Evolutionary conservation across 2,888 invertebrate species (phyloP).

Genomic region (Morpho achilles): DNA sequence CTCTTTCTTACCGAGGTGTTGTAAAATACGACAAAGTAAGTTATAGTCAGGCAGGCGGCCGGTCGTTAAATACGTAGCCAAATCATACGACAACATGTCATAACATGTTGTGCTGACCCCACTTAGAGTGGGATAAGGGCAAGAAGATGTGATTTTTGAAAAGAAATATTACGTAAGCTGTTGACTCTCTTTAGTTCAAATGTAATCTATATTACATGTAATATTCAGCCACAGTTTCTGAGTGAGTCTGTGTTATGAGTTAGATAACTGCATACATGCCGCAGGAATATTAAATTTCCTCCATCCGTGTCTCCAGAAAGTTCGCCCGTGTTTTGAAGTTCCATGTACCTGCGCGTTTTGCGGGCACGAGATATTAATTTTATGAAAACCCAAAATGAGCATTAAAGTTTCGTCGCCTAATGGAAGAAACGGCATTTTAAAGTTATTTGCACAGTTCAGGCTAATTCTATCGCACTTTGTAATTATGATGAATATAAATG

Average conservation of each 20-base stretch:
- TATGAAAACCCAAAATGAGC: constrained; percentile 50
- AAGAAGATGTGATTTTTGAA: too few relatives aligned
- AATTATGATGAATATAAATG: not conserved
- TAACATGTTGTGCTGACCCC: too few relatives aligned
- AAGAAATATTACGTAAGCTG: constrained; percentile 1
- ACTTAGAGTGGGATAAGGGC: too few relatives aligned
- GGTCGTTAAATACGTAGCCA: too few relatives aligned
- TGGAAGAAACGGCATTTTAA: constrained; percentile 41
- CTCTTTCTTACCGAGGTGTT: too few relatives aligned
- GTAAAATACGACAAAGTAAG: too few relatives aligned
- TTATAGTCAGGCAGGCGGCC: too few relatives aligned
- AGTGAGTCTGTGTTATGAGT: constrained; percentile 36
- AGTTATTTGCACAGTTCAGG: constrained; percentile 24
- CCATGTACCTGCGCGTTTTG: constrained; percentile 53
- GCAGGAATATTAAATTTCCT: constrained; percentile 63
- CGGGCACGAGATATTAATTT: constrained; percentile 56
- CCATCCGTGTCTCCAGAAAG: constrained; percentile 61
- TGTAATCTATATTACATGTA: constrained; percentile 16
- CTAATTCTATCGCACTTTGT: not conserved
- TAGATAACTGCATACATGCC: constrained; percentile 36
- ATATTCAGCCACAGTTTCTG: constrained; percentile 21
- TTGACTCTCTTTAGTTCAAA: constrained; percentile 5
- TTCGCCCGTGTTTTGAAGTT: constrained; percentile 54
- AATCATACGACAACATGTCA: too few relatives aligned
- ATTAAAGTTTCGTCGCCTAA: constrained; percentile 45